Conservation (phyloP, 1,140 invertebrate genomes). For the Tetramorium parvispinum region DNA sequence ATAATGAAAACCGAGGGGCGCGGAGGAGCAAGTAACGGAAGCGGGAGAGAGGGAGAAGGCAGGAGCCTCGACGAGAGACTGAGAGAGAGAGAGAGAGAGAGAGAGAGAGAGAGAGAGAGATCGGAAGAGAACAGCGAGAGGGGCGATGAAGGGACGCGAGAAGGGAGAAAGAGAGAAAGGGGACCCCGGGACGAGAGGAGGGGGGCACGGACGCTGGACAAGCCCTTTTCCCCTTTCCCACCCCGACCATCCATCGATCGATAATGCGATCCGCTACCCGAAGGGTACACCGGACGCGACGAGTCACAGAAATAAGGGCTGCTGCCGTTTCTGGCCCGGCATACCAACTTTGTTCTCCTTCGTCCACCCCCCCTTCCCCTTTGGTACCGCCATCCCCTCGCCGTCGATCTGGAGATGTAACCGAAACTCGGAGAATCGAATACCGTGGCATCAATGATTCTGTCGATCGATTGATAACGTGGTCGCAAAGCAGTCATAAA, state of each 20-base stretch:
- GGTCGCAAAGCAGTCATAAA: background rate
- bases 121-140: background rate
- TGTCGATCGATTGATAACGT: background rate
- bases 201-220: constrained; percentile 26
- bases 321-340: constrained; percentile 45
- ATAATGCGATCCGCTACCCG: constrained; percentile 73
- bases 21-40: background rate
- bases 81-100: constrained; percentile 26
- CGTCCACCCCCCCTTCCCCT: background rate
- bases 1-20: constrained; percentile 11
- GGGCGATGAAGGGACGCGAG: background rate
- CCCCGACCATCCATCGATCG: constrained; percentile 69
- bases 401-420: background rate
- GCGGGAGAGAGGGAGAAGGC: background rate
- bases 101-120: background rate
- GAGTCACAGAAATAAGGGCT: constrained; percentile 75
- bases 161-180: constrained; percentile 30
- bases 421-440: constrained; percentile 7
- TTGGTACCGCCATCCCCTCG: background rate
- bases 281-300: constrained; percentile 73
- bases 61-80: background rate
- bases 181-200: background rate
- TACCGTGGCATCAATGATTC: background rate
- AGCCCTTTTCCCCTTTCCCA: constrained; percentile 70
- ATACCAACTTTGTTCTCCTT: constrained; percentile 23